Conservation (phyloP, 2,888 invertebrate genomes). For the Philaethria dido region DNA sequence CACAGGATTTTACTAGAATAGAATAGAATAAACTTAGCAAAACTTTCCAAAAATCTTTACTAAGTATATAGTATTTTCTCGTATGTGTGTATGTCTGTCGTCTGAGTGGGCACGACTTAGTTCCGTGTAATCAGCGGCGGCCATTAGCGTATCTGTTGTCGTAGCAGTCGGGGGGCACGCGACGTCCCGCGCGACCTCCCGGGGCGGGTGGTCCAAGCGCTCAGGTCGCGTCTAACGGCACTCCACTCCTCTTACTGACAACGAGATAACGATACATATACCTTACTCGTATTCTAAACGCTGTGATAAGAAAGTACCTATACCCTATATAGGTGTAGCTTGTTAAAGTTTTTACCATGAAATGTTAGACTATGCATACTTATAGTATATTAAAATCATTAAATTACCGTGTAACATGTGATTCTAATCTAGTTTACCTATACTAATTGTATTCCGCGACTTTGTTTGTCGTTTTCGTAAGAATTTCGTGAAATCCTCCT, state of each 20-base stretch:
- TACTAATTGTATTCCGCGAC: too few relatives aligned
- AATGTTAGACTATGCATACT: too few relatives aligned
- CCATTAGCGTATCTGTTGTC: constrained; percentile 35
- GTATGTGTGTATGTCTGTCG: background rate
- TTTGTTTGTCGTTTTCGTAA: too few relatives aligned
- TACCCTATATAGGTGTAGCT: too few relatives aligned
- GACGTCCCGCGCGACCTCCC: background rate
- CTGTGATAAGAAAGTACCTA: background rate
- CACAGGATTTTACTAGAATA: too few relatives aligned
- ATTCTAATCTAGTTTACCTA: too few relatives aligned
- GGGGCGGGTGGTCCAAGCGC: constrained; percentile 28
- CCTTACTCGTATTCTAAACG: background rate
- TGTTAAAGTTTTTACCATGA: too few relatives aligned
- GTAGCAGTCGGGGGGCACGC: constrained; percentile 5
- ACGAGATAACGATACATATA: background rate
- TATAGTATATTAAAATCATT: too few relatives aligned
- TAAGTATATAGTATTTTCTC: background rate
- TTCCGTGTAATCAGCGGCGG: constrained; percentile 30
- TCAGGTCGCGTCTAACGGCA: constrained; percentile 24
- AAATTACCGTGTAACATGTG: too few relatives aligned
- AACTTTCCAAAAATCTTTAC: too few relatives aligned
- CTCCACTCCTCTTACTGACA: background rate
- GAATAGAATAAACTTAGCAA: too few relatives aligned
- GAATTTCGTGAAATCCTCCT: too few relatives aligned
- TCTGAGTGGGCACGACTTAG: constrained; percentile 19